Evolutionary conservation across 2,888 invertebrate genomes (phyloP).

Genomic region (Cataglyphis cursor): DNA sequence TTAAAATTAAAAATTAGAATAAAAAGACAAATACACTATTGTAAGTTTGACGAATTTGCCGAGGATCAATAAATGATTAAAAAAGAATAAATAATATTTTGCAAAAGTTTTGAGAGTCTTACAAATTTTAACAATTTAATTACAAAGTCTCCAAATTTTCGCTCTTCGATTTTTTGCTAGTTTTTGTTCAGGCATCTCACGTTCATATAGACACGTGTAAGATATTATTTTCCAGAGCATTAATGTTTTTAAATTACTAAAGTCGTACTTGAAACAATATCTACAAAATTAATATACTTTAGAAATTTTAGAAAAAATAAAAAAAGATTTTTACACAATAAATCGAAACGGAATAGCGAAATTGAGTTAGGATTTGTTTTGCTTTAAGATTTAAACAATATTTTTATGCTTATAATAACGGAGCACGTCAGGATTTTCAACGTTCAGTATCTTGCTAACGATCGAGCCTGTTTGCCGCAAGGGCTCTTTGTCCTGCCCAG

Average conservation of each 20-base stretch:
- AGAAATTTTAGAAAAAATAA: not conserved
- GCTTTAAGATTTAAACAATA: not conserved
- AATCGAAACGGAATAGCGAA: not conserved
- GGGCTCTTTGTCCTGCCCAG: not conserved
- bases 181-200: not conserved
- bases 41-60: not conserved
- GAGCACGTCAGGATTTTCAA: not conserved
- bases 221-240: not conserved
- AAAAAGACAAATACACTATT: not conserved
- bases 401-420: not conserved
- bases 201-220: not conserved
- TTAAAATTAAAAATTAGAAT: not conserved
- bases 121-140: not conserved
- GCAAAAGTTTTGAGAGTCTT: not conserved
- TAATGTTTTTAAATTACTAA: not conserved
- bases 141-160: not conserved
- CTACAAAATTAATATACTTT: not conserved
- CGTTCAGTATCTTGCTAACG: not conserved
- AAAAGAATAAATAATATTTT: too few relatives aligned
- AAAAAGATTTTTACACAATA: not conserved
- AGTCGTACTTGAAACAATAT: not conserved
- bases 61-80: not conserved
- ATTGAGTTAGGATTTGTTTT: not conserved
- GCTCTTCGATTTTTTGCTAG: not conserved
- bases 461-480: not conserved